phyloP scores from a whole-genome alignment of 2,888 invertebrate genomes.

The Cremastobaeus sp. region DNA sequence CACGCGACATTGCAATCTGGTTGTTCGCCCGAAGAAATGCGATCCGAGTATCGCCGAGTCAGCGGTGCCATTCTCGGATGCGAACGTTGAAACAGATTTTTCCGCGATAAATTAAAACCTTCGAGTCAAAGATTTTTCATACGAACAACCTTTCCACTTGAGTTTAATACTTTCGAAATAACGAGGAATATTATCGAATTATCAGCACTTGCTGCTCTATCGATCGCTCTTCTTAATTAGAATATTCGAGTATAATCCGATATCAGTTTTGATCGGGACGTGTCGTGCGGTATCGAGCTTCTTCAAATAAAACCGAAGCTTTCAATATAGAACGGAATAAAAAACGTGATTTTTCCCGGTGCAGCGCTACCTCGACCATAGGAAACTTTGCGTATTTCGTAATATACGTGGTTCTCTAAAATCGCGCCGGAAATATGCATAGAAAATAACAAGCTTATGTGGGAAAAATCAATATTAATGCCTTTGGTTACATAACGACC shows the following conservation, averaged over 20 bases:
- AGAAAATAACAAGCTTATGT: slow-evolving; percentile 26
- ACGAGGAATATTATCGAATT: no score
- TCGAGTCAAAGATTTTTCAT: no score
- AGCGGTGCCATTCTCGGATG: no score
- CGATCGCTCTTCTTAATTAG: not conserved
- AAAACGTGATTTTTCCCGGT: slow-evolving; percentile 16
- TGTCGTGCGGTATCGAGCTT: slow-evolving; percentile 16
- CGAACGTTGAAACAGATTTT: no score
- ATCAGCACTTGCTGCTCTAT: no score
- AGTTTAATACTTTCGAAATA: no score
- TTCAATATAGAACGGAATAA: slow-evolving; percentile 17
- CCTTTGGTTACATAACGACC: not conserved
- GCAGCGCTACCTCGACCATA: slow-evolving; percentile 20
- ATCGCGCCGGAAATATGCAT: slow-evolving; percentile 11
- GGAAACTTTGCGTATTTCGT: slow-evolving; percentile 11
- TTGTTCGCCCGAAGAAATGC: no score
- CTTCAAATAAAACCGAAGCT: slow-evolving; percentile 16
- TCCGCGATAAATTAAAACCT: no score
- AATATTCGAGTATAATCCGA: slow-evolving; percentile 11
- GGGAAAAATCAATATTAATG: slow-evolving; percentile 7
- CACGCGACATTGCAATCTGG: no score
- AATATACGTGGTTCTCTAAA: slow-evolving; percentile 20
- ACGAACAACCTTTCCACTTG: no score
- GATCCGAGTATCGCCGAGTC: no score
- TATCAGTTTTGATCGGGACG: slow-evolving; percentile 14